phyloP scores from a whole-genome alignment of 2,888 invertebrate species.

The Lymantria monacha region DNA sequence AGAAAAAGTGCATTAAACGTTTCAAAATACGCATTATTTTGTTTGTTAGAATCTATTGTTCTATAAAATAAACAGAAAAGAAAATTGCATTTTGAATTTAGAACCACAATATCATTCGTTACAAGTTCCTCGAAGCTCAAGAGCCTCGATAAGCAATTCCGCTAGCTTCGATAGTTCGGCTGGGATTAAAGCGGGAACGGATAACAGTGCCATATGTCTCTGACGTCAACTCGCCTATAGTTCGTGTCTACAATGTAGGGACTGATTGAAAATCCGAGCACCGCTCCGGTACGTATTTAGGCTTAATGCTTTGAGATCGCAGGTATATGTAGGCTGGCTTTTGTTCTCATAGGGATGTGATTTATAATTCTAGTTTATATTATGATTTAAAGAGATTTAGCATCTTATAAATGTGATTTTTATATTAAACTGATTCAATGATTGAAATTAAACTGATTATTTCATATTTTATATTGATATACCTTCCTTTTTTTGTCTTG shows the following conservation, averaged over 20 bases:
- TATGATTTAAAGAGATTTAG: no score
- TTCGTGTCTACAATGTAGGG: conserved; percentile 42
- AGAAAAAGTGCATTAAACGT: no score
- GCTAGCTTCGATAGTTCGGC: conserved; percentile 41
- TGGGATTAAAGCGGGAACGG: conserved; percentile 49
- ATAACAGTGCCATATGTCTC: conserved; percentile 48
- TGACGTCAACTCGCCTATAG: conserved; percentile 37
- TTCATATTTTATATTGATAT: no score
- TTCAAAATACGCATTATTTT: no score
- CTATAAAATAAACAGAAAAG: not conserved
- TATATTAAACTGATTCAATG: no score
- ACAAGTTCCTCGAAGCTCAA: conserved; percentile 1
- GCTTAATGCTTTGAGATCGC: conserved; percentile 24
- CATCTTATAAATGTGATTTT: no score
- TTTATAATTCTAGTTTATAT: no score
- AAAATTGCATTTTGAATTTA: conserved; percentile 16
- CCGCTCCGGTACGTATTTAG: conserved; percentile 32
- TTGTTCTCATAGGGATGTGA: not conserved
- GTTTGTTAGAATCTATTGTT: no score
- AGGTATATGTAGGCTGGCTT: not conserved
- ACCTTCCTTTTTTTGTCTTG: no score
- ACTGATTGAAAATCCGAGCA: conserved; percentile 47
- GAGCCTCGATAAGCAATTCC: conserved; percentile 26
- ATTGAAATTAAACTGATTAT: no score
- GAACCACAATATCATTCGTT: conserved; percentile 8